Evolutionary conservation across 2,797 vertebrate genomes (phyloP).

Genomic region (Natrix natrix): DNA sequence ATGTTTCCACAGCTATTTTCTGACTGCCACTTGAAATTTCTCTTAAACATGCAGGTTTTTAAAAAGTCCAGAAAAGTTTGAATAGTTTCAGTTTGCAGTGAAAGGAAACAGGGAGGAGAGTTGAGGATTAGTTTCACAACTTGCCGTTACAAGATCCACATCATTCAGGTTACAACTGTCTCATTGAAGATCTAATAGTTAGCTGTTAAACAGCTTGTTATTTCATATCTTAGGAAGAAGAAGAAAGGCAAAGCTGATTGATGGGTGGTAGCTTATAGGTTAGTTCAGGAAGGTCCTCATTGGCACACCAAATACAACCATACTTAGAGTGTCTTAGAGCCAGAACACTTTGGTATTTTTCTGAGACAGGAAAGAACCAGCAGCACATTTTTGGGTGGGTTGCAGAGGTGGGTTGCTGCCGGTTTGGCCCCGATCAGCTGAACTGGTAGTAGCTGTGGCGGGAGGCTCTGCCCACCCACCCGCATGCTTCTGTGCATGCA

Average conservation of each 20-base stretch:
- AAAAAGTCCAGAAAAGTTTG: background rate
- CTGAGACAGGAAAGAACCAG: background rate
- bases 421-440: too few relatives aligned
- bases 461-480: too few relatives aligned
- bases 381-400: background rate
- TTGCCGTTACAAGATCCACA: background rate
- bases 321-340: background rate
- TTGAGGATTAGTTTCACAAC: background rate
- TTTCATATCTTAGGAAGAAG: background rate
- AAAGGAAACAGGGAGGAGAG: background rate
- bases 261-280: background rate
- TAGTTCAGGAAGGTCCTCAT: background rate
- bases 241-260: background rate
- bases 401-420: background rate
- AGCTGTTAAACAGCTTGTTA: background rate
- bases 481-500: too few relatives aligned
- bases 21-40: background rate
- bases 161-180: background rate
- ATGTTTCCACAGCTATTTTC: background rate
- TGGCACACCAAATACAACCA: background rate
- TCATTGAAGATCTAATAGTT: background rate
- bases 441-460: too few relatives aligned
- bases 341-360: background rate
- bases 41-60: background rate
- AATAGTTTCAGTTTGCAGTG: background rate